Evolutionary conservation across 2,113 vertebrate genomes (phyloP).

Genomic region (Bolborhynchus lineola): DNA sequence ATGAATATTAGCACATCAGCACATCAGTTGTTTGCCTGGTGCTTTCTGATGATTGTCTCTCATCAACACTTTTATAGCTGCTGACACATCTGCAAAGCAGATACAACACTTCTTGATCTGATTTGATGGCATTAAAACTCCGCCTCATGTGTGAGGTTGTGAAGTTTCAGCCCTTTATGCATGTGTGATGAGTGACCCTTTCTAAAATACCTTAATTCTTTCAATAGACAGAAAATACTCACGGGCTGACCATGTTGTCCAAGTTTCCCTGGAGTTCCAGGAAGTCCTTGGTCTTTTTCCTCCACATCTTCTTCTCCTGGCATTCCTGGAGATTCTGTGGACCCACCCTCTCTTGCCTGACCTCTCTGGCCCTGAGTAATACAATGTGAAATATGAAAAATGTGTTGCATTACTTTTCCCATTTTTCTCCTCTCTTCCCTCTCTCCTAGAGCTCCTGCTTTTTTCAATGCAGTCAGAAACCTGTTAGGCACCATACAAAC

Average conservation of each 20-base stretch:
- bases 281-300: slow-evolving; percentile 64
- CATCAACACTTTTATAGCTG: not conserved
- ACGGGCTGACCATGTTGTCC: slow-evolving; percentile 75
- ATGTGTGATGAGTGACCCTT: not conserved
- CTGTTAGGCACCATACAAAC: not conserved
- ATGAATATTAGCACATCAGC: accelerated
- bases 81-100: not conserved
- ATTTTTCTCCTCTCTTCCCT: not conserved
- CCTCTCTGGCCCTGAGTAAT: slow-evolving; percentile 61
- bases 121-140: not conserved
- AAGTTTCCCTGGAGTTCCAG: slow-evolving; percentile 27
- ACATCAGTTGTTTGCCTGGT: not conserved
- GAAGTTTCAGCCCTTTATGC: not conserved
- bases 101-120: not conserved
- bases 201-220: not conserved
- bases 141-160: not conserved
- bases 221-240: slow-evolving; percentile 40
- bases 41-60: not conserved
- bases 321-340: slow-evolving; percentile 62
- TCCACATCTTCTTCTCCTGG: slow-evolving; percentile 64
- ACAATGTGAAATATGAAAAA: not conserved
- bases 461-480: not conserved
- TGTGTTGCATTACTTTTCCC: not conserved
- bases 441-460: not conserved
- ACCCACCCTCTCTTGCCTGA: slow-evolving; percentile 68